Evolutionary conservation across 2,888 invertebrate genomes (phyloP).

Genomic region (Linyphia triangularis): DNA sequence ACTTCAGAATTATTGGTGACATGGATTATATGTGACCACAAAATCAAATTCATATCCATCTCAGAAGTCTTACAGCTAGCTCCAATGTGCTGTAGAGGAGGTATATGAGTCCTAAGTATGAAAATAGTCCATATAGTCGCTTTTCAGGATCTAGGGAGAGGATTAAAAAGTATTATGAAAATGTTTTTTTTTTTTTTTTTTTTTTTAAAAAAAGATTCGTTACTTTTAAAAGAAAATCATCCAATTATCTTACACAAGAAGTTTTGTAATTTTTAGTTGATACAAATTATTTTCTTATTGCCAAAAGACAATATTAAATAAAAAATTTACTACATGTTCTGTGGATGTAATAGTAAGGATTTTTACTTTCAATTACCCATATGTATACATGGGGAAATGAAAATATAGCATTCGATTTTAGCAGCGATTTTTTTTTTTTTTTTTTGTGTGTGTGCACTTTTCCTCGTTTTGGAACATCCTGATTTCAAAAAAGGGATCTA

Average conservation of each 20-base stretch:
- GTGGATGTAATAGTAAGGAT: too few species aligned
- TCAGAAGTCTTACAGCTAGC: conserved; percentile 39
- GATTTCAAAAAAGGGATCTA: too few species aligned
- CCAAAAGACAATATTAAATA: not conserved
- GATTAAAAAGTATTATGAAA: not conserved
- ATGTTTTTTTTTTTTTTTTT: not conserved
- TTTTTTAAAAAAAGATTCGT: not conserved
- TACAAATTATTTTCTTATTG: too few species aligned
- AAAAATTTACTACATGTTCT: not conserved
- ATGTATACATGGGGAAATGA: too few species aligned
- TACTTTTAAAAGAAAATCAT: not conserved
- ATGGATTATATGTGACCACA: not conserved
- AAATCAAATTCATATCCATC: conserved; percentile 37
- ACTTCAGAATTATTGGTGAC: not conserved
- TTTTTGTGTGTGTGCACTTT: too few species aligned
- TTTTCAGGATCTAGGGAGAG: conserved; percentile 48
- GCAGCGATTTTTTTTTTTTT: too few species aligned
- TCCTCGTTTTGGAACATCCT: too few species aligned
- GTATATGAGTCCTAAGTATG: conserved; percentile 49
- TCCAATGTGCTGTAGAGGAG: conserved; percentile 53
- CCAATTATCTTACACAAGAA: too few species aligned
- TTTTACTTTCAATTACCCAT: too few species aligned
- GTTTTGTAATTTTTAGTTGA: too few species aligned
- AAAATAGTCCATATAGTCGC: conserved; percentile 62
- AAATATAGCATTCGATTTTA: too few species aligned